phyloP scores from a whole-genome alignment of 2,113 vertebrate genomes.

The Ranitomeya imitator region DNA sequence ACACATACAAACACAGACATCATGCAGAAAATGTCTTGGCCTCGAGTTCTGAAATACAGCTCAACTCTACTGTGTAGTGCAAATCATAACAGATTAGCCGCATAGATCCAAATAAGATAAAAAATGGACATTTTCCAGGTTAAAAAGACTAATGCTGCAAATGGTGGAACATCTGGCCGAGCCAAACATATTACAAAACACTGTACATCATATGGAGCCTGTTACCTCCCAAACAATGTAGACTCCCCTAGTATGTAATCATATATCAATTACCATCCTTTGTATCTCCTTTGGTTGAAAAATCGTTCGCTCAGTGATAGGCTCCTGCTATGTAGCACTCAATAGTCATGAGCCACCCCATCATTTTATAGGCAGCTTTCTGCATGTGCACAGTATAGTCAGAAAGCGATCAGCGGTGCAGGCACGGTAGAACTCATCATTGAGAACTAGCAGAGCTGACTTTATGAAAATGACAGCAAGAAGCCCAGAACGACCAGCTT shows the following conservation, averaged over 20 bases:
- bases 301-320: neutral
- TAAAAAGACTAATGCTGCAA: slow-evolving; percentile 1
- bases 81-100: slow-evolving; percentile 2
- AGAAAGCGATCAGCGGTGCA: no score
- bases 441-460: no score
- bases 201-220: neutral
- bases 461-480: no score
- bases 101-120: neutral
- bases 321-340: no score
- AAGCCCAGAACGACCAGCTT: no score
- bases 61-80: slow-evolving; percentile 15
- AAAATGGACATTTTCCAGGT: slow-evolving; percentile 11
- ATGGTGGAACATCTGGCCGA: slow-evolving; percentile 9
- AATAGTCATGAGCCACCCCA: no score
- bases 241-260: neutral
- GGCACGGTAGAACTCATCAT: no score
- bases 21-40: neutral
- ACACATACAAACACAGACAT: slow-evolving; percentile 49
- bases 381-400: no score
- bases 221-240: neutral
- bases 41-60: neutral
- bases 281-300: neutral
- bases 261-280: neutral
- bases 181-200: neutral
- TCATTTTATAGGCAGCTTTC: no score